Conservation (phyloP, 2,888 invertebrate species). For the Polia nebulosa region DNA sequence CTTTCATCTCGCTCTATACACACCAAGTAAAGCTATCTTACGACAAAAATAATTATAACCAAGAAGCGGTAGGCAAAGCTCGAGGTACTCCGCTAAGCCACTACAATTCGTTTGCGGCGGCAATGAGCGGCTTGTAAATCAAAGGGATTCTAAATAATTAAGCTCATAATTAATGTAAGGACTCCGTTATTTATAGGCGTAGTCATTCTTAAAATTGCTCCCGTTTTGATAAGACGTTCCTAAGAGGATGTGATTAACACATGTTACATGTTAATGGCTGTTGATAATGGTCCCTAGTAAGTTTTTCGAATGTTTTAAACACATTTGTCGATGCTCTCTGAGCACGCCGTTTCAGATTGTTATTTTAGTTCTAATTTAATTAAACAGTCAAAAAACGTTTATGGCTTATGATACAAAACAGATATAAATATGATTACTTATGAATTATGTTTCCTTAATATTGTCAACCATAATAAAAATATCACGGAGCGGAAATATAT, state of each 20-base stretch:
- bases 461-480: constrained; percentile 80
- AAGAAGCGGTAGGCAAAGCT: constrained; percentile 80
- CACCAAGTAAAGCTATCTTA: constrained; percentile 75
- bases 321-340: constrained; percentile 48
- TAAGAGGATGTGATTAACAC: constrained; percentile 86
- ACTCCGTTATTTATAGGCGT: constrained; percentile 88
- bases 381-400: constrained; percentile 70
- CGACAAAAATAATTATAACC: constrained; percentile 89
- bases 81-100: constrained; percentile 88
- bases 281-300: constrained; percentile 78
- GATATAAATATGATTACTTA: constrained; percentile 75
- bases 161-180: constrained; percentile 91
- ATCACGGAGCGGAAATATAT: constrained; percentile 82
- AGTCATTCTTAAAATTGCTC: constrained; percentile 89
- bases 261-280: constrained; percentile 84
- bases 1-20: constrained; percentile 87
- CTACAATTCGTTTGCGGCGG: constrained; percentile 90
- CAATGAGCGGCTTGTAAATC: constrained; percentile 90
- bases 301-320: constrained; percentile 69
- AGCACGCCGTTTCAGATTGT: constrained; percentile 54
- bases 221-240: constrained; percentile 85
- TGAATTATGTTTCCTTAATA: constrained; percentile 84
- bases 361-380: constrained; percentile 67
- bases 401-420: constrained; percentile 64
- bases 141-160: constrained; percentile 91